These are phyloP conservation scores for Eciton burchellii DNA, from an alignment of 1,140 invertebrate genomes.

Conservation along the genomic window DNA sequence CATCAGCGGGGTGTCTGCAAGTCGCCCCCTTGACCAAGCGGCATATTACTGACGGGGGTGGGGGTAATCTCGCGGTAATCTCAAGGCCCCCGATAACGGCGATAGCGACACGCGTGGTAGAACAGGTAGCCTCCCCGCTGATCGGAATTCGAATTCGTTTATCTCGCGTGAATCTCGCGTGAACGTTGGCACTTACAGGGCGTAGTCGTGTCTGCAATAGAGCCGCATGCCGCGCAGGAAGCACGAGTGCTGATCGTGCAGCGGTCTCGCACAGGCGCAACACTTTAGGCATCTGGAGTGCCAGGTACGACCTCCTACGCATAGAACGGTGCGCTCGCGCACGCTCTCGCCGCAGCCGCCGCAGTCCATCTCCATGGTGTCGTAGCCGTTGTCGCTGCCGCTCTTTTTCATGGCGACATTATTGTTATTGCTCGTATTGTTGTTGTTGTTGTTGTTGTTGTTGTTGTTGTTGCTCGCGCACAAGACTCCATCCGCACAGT, in stretches of 20 bases:
- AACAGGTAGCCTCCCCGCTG: background rate
- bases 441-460: conserved; percentile 56
- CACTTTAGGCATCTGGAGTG: conserved; percentile 84
- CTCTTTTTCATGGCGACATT: conserved; percentile 39
- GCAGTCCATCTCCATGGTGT: conserved; percentile 82
- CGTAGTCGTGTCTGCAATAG: conserved; percentile 84
- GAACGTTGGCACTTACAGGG: conserved; percentile 79
- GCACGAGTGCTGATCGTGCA: conserved; percentile 84
- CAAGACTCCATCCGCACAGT: conserved; percentile 65
- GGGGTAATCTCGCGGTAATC: conserved; percentile 36
- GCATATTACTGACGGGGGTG: conserved; percentile 51
- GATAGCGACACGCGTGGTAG: conserved; percentile 11
- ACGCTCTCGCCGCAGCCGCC: conserved; percentile 84
- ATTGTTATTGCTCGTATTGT: conserved; percentile 52
- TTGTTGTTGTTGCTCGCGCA: conserved; percentile 70
- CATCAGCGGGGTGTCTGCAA: conserved; percentile 34
- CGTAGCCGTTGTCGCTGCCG: conserved; percentile 60
- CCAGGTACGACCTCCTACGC: conserved; percentile 84
- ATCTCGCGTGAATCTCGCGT: too few relatives aligned
- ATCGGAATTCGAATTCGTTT: too few relatives aligned
- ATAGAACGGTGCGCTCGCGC: conserved; percentile 82
- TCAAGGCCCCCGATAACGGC: conserved; percentile 11
- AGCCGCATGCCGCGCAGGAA: conserved; percentile 83
- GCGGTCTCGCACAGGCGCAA: conserved; percentile 81
- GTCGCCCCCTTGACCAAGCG: conserved; percentile 27